These are phyloP conservation scores for Myotis pilosus DNA, from an alignment of 2,797 vertebrate species.

Conservation along the genomic window DNA sequence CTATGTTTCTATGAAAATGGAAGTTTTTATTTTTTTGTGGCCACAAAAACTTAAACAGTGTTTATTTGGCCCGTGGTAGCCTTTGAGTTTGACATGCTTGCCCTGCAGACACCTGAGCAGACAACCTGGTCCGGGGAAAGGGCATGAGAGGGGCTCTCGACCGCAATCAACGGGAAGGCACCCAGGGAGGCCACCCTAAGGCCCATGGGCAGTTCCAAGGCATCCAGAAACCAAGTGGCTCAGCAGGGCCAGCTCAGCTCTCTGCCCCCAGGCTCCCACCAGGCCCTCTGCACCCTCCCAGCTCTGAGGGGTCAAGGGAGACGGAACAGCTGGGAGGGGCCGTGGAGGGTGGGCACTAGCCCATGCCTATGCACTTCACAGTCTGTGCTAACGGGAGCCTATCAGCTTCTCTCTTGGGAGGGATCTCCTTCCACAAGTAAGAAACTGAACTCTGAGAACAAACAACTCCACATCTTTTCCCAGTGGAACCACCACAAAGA, in stretches of 20 bases:
- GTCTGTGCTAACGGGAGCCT: not conserved
- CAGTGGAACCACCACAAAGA: not conserved
- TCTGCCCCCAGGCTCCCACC: not conserved
- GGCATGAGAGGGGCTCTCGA: not conserved
- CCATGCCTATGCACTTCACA: not conserved
- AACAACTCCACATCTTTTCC: not conserved
- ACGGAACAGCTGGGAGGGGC: not conserved
- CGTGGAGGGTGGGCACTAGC: not conserved
- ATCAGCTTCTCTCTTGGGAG: not conserved
- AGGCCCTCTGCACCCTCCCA: not conserved
- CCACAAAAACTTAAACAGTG: too few species aligned
- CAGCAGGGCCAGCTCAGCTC: not conserved
- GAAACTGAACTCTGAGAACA: slow-evolving; percentile 32
- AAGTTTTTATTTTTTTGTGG: too few species aligned
- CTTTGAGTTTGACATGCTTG: too few species aligned
- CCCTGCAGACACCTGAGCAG: not conserved
- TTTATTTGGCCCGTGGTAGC: too few species aligned
- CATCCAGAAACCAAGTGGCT: not conserved
- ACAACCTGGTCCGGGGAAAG: not conserved
- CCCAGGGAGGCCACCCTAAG: not conserved
- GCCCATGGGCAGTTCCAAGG: not conserved
- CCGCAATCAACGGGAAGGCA: not conserved
- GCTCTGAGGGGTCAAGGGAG: not conserved
- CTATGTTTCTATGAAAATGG: too few species aligned
- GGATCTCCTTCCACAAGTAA: not conserved